Conservation (phyloP, 2,113 vertebrate species). For the Neogale vison region DNA sequence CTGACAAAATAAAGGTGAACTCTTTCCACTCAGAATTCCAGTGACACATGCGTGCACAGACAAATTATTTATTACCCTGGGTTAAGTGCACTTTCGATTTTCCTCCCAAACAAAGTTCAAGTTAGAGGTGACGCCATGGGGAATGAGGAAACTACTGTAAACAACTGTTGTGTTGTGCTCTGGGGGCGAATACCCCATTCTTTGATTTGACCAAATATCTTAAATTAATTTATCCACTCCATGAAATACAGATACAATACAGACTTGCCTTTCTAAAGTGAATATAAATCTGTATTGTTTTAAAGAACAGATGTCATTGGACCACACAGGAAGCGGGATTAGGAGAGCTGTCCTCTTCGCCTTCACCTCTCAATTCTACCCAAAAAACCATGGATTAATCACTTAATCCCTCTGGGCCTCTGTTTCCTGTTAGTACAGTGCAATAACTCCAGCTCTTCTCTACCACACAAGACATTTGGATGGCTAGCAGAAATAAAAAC, state of each 20-base stretch:
- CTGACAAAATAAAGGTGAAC: background rate
- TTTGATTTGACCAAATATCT: constrained; percentile 17
- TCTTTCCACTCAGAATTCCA: background rate
- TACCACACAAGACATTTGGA: background rate
- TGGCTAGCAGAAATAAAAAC: background rate
- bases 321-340: constrained; percentile 48
- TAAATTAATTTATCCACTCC: background rate
- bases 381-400: background rate
- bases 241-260: background rate
- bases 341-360: background rate
- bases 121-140: background rate
- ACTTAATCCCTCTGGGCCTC: background rate
- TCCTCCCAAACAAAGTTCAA: background rate
- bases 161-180: background rate
- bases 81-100: background rate
- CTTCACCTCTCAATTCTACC: background rate
- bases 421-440: constrained; percentile 53
- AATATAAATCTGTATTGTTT: background rate
- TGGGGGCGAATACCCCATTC: background rate
- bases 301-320: background rate
- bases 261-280: too few relatives aligned
- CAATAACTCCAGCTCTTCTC: constrained; percentile 3
- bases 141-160: background rate
- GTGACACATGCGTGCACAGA: background rate
- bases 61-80: background rate